Conservation (phyloP, 1,140 invertebrate species). For the Ridgeia piscesae region DNA sequence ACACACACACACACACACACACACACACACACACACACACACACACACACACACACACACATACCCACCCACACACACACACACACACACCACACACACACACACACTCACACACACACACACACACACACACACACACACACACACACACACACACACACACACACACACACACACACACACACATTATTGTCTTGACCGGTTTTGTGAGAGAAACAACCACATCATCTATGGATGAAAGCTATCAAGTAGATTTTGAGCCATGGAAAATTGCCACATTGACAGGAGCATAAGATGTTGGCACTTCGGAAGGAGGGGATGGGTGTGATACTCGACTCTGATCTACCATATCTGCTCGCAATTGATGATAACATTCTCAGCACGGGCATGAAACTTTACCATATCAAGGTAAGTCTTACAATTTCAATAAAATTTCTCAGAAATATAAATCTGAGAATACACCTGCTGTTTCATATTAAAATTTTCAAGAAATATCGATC, state of each 20-base stretch:
- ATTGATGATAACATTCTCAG: conserved; percentile 31
- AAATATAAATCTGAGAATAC: background rate
- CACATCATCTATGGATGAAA: no score
- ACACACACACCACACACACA: no score
- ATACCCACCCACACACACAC: no score
- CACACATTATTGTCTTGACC: background rate
- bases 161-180: no score
- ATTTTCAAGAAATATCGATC: background rate
- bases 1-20: no score
- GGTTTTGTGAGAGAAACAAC: no score
- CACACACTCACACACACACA: no score
- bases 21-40: no score
- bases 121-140: no score
- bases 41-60: no score
- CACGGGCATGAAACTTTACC: conserved; percentile 31
- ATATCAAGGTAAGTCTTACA: conserved; percentile 26
- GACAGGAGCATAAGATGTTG: conserved; percentile 28
- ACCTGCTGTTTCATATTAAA: background rate
- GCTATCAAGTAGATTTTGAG: background rate
- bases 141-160: no score
- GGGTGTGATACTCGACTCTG: conserved; percentile 30
- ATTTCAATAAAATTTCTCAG: background rate
- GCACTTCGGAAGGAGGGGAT: conserved; percentile 27
- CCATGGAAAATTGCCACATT: background rate
- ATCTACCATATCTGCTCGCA: conserved; percentile 26